Base-by-base conservation (phyloP, 2,888 invertebrate genomes). In the Bunonema sp. region DNA sequence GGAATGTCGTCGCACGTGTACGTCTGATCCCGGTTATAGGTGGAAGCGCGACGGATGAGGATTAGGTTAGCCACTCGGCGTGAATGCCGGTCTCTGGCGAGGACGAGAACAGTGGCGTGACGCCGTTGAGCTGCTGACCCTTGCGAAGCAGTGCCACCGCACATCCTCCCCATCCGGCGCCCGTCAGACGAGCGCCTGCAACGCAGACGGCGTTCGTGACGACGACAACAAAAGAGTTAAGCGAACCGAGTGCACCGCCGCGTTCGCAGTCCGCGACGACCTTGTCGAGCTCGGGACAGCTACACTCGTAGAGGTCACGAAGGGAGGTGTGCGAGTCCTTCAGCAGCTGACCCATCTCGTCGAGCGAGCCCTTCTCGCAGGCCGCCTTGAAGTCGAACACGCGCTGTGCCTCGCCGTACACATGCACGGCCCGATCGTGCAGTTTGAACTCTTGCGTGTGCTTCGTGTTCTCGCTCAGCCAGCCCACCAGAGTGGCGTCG, bases 381-480 rank as follows among this genome's bases (percentile, higher is more conserved):
- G 77, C 71, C 36, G 73, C 69, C 52, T 80, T 78, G 70, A 88
- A 89, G 45, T 78, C 72, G 51, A 78, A 74, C 8, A 93, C 93
- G 46, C 93, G 77, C 36, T 77, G 73, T 0, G 91, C 86, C 72
- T 97, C 93, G 29, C 63, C 57, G 60, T 68, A 75, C 26, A 93
- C 91, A 69, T 97, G 93, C 22, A 80, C 72, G 3, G 87, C 84
- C 51, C 97, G 78, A 66, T 88, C 81, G 49, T 78, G 77, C 26
- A 93, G 74, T 70, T 84, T 82, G 62, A 76, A 75, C 12, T 41
- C 31, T 15, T 39, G 37, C 50, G n/a, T n/a, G n/a, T n/a, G n/a
- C n/a, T n/a, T n/a, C n/a, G n/a, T n/a, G n/a, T n/a, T n/a, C n/a
- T n/a, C n/a, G n/a, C n/a, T n/a, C n/a, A n/a, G n/a, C n/a, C n/a